Conservation (phyloP, 2,888 invertebrate genomes). For the Aspidiotus rigidus region DNA sequence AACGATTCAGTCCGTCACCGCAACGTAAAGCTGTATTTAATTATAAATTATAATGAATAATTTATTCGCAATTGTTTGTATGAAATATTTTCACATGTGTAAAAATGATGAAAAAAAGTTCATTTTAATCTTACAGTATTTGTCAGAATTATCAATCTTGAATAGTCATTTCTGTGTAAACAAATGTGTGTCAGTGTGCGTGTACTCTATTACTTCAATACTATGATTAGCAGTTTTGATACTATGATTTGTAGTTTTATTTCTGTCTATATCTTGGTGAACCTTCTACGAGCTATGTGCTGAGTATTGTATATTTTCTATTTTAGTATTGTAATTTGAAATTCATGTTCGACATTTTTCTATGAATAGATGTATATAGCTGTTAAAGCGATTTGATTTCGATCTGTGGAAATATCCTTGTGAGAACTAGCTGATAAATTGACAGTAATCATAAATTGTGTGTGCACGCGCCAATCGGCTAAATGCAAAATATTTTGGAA, state of each 20-base stretch:
- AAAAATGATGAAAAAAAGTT: conserved; percentile 1
- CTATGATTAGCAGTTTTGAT: not conserved
- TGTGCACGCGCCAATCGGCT: not conserved
- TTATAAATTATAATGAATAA: too few species aligned
- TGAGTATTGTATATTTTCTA: not conserved
- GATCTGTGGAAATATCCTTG: not conserved
- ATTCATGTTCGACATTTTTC: not conserved
- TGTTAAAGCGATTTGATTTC: conserved; percentile 1
- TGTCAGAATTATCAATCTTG: not conserved
- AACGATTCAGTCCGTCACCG: too few species aligned
- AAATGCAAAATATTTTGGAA: not conserved
- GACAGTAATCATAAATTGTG: conserved; percentile 1
- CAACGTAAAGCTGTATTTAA: too few species aligned
- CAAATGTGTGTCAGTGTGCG: conserved; percentile 1
- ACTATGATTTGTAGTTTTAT: not conserved
- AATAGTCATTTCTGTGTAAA: not conserved
- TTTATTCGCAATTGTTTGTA: too few species aligned
- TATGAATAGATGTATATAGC: not conserved
- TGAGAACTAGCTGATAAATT: conserved; percentile 1
- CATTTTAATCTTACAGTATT: conserved; percentile 1
- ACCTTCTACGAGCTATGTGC: not conserved
- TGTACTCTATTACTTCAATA: not conserved
- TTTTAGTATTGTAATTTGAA: not conserved
- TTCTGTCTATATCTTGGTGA: not conserved
- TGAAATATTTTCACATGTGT: not conserved